phyloP scores from a whole-genome alignment of 2,113 vertebrate species.

The Aythya baeri region DNA sequence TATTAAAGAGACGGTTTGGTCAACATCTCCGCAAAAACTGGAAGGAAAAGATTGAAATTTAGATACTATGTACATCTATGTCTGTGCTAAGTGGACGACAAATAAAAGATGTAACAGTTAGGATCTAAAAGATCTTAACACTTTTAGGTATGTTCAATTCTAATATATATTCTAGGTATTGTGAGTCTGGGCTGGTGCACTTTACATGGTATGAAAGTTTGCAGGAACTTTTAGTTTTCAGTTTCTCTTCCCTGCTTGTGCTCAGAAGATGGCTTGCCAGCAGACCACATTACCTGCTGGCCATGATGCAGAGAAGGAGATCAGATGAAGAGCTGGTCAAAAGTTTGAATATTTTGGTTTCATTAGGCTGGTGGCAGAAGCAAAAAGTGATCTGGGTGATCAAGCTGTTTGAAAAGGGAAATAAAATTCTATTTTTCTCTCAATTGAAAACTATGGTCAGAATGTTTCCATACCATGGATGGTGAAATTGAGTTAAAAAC shows the following conservation, averaged over 20 bases:
- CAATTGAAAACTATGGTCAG: neutral
- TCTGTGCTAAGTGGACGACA: neutral
- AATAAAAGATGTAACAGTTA: neutral
- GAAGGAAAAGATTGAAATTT: neutral
- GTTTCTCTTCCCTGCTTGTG: neutral
- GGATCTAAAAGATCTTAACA: neutral
- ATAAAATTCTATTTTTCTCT: neutral
- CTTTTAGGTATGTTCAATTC: neutral
- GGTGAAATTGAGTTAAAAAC: neutral
- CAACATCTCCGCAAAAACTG: neutral
- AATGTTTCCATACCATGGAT: neutral
- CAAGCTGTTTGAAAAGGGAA: neutral
- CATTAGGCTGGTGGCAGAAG: neutral
- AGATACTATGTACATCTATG: neutral
- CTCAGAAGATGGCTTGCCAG: neutral
- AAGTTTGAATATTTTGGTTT: neutral
- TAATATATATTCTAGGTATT: neutral
- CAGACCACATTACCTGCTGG: neutral
- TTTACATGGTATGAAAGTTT: neutral
- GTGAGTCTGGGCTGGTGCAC: neutral
- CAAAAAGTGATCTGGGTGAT: neutral
- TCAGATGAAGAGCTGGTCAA: neutral
- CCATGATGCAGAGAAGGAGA: neutral
- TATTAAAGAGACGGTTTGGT: neutral
- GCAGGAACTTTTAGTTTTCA: neutral